These are phyloP conservation scores for Paramormyrops kingsleyae DNA, from an alignment of 2,113 vertebrate species.

Conservation along the genomic window DNA sequence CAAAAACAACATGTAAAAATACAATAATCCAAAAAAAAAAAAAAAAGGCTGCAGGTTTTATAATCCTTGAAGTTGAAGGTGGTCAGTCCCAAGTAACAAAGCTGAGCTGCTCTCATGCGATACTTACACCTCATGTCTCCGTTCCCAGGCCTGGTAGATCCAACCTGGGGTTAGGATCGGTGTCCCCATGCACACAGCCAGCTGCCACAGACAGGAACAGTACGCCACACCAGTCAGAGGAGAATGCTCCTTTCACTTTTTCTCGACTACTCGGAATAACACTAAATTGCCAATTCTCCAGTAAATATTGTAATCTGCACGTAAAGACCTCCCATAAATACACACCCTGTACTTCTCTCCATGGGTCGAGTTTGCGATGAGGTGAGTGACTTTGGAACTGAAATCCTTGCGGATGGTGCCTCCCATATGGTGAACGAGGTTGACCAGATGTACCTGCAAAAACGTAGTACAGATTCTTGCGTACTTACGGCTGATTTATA, in stretches of 20 bases:
- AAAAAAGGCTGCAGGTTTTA: not conserved
- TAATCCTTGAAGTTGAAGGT: not conserved
- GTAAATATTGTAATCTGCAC: too few species aligned
- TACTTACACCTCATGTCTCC: slow-evolving; percentile 76
- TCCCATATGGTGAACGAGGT: slow-evolving; percentile 95
- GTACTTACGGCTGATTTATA: not conserved
- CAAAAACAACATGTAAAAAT: not conserved
- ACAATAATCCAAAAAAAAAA: not conserved
- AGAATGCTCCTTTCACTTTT: not conserved
- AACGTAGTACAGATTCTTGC: not conserved
- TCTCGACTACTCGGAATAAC: not conserved
- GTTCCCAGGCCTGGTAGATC: slow-evolving; percentile 91
- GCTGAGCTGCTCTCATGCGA: not conserved
- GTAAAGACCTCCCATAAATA: slow-evolving; percentile 27
- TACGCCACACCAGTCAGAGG: not conserved
- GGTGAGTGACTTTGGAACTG: slow-evolving; percentile 91
- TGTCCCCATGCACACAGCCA: slow-evolving; percentile 90
- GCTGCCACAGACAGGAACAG: slow-evolving; percentile 47
- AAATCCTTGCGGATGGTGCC: slow-evolving; percentile 90
- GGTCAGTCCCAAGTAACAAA: not conserved
- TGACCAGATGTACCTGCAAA: slow-evolving; percentile 80
- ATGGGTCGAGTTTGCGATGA: slow-evolving; percentile 86
- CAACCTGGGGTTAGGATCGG: slow-evolving; percentile 88
- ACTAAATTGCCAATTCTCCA: not conserved
- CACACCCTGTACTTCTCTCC: slow-evolving; percentile 95